phyloP scores from a whole-genome alignment of 2,888 invertebrate genomes.

The Eupeodes latifasciatus region DNA sequence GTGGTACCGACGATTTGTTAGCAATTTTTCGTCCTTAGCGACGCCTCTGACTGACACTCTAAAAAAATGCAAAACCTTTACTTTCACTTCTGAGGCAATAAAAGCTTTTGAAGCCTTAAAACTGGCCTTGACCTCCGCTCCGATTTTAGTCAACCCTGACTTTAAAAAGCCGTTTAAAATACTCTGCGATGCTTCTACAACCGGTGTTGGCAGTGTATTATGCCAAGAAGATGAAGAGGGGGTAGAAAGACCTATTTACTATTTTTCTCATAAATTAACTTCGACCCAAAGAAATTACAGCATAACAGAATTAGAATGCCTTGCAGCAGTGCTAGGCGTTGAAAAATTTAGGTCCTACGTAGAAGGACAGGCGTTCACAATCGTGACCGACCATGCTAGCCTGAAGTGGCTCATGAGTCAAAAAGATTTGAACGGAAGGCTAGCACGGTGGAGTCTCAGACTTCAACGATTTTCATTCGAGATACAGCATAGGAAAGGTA shows the following conservation, averaged over 20 bases:
- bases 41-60: not conserved
- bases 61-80: too few species aligned
- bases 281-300: too few species aligned
- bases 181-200: conserved; percentile 1
- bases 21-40: not conserved
- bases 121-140: not conserved
- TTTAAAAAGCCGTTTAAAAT: not conserved
- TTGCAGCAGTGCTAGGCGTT: not conserved
- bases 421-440: too few species aligned
- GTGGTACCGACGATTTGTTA: conserved; percentile 15
- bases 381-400: not conserved
- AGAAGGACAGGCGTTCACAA: not conserved
- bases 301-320: not conserved
- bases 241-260: not conserved
- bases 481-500: too few species aligned
- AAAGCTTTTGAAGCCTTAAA: too few species aligned
- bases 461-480: too few species aligned
- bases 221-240: not conserved
- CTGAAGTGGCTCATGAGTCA: too few species aligned
- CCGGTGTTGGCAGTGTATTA: not conserved
- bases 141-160: not conserved
- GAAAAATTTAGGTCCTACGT: not conserved
- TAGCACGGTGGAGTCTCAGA: too few species aligned
- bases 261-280: not conserved
- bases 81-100: too few species aligned